Evolutionary conservation across 2,888 invertebrate species (phyloP).

Genomic region (Agrotis clavis): DNA sequence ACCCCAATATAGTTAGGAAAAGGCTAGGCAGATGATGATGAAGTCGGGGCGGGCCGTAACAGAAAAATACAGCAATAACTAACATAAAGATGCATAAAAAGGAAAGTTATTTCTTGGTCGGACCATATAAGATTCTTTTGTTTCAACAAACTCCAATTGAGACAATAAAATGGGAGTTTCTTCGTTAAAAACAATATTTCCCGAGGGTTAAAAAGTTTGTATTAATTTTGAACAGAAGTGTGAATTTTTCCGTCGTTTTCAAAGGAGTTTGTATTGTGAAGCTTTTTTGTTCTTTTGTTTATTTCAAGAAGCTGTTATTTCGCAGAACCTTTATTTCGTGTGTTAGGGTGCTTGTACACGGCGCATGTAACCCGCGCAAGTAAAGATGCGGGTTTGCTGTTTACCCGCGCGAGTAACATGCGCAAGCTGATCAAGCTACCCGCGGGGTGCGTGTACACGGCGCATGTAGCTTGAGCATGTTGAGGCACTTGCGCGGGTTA

Average conservation of each 20-base stretch:
- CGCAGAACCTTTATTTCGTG: background rate
- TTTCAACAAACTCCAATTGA: conserved; percentile 38
- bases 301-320: background rate
- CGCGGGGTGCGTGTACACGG: no score
- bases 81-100: background rate
- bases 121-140: conserved; percentile 15
- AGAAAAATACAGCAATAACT: no score
- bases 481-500: no score
- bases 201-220: conserved; percentile 49
- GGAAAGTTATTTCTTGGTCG: background rate
- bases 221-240: conserved; percentile 26
- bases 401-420: no score
- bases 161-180: conserved; percentile 44
- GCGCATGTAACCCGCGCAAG: no score
- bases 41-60: no score
- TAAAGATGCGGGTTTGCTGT: no score
- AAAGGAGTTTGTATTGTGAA: background rate
- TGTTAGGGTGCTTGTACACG: no score
- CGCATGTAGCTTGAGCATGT: no score
- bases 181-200: conserved; percentile 45
- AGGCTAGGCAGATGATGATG: no score
- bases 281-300: background rate
- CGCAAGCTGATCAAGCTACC: no score
- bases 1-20: no score
- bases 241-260: conserved; percentile 25